phyloP scores from a whole-genome alignment of 2,888 invertebrate genomes.

The Ormia ochracea region DNA sequence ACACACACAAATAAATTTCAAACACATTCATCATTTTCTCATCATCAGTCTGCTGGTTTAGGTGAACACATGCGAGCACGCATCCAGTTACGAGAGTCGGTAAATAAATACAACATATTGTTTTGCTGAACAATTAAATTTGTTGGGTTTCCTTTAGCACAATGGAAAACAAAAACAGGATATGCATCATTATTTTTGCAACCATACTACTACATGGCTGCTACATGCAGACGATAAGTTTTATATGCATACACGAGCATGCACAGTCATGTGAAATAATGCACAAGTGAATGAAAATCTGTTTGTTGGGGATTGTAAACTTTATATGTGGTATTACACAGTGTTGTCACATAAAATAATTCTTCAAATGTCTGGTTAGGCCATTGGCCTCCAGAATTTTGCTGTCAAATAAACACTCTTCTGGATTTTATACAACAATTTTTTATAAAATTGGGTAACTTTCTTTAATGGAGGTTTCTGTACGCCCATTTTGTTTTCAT shows the following conservation, averaged over 20 bases:
- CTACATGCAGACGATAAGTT: slow-evolving; percentile 64
- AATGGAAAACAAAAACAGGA: slow-evolving; percentile 50
- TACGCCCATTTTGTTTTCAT: too few species aligned
- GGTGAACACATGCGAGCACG: background rate
- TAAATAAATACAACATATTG: slow-evolving; percentile 17
- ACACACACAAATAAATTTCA: background rate
- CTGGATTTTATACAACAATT: too few species aligned
- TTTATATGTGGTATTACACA: too few species aligned
- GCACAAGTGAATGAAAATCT: background rate
- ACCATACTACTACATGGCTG: slow-evolving; percentile 34
- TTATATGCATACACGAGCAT: slow-evolving; percentile 20
- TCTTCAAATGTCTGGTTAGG: too few species aligned
- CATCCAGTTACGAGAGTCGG: too few species aligned
- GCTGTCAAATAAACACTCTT: too few species aligned
- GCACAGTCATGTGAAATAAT: background rate
- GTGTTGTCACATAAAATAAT: too few species aligned
- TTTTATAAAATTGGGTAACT: too few species aligned
- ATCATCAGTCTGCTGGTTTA: slow-evolving; percentile 1
- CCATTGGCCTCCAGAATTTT: too few species aligned
- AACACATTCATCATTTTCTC: background rate
- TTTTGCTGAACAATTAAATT: slow-evolving; percentile 18
- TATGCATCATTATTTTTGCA: slow-evolving; percentile 55
- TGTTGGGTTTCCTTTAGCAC: background rate
- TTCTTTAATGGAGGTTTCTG: too few species aligned
- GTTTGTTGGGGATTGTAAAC: background rate